phyloP scores from a whole-genome alignment of 2,888 invertebrate species.

The Lochmaea crataegi region DNA sequence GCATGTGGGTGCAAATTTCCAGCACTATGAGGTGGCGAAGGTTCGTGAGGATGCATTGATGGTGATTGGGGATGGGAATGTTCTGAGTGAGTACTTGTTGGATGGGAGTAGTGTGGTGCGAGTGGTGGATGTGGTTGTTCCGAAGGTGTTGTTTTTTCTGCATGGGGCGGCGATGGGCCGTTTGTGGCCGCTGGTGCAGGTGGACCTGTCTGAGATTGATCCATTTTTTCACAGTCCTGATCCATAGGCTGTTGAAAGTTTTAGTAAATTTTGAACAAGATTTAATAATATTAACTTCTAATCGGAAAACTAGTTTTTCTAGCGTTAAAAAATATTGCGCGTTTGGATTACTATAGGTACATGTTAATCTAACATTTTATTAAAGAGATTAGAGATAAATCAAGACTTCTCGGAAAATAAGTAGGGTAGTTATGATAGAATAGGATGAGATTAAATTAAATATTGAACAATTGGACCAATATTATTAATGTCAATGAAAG shows the following conservation, averaged over 20 bases:
- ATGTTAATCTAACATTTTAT: too few species aligned
- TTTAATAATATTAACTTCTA: background rate
- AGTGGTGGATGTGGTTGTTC: constrained; percentile 45
- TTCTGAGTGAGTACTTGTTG: constrained; percentile 38
- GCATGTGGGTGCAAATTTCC: constrained; percentile 44
- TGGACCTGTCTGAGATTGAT: constrained; percentile 31
- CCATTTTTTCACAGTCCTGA: constrained; percentile 45
- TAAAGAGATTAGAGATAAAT: too few species aligned
- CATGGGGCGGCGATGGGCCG: constrained; percentile 44
- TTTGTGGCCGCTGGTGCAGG: constrained; percentile 41
- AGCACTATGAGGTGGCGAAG: constrained; percentile 42
- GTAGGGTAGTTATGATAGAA: too few species aligned
- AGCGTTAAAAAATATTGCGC: too few species aligned
- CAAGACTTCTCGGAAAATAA: too few species aligned
- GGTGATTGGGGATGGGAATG: constrained; percentile 49
- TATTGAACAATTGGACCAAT: too few species aligned
- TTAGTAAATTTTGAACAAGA: background rate
- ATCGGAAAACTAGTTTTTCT: too few species aligned
- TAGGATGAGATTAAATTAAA: too few species aligned
- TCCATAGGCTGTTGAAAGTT: constrained; percentile 47
- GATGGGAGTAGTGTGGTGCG: constrained; percentile 48
- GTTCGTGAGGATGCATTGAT: constrained; percentile 40
- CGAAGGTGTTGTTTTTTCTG: constrained; percentile 46
- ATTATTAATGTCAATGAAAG: too few species aligned
- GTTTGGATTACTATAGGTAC: too few species aligned